Evolutionary conservation across 2,113 vertebrate species (phyloP).

Genomic region (Limanda limanda): DNA sequence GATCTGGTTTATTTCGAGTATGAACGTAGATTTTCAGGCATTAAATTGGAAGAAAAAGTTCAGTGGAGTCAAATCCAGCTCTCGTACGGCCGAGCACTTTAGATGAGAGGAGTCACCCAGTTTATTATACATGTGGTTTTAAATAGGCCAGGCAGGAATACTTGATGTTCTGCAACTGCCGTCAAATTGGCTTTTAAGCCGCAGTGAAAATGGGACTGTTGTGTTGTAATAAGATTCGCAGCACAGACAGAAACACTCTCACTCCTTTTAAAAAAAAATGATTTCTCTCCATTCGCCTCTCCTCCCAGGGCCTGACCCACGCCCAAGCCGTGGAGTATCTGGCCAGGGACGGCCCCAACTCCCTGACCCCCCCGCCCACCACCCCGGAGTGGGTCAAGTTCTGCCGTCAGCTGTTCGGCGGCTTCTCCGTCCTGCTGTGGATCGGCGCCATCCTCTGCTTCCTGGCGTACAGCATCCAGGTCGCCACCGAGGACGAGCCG

Average conservation of each 20-base stretch:
- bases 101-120: conserved; percentile 26
- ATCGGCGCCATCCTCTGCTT: conserved; percentile 93
- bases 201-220: conserved; percentile 46
- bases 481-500: conserved; percentile 88
- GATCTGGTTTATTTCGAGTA: conserved; percentile 8
- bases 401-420: conserved; percentile 94
- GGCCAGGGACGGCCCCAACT: conserved; percentile 88
- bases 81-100: conserved; percentile 16
- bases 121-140: conserved; percentile 55
- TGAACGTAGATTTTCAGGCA: conserved; percentile 14
- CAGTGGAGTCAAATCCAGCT: conserved; percentile 27
- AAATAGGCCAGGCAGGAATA: conserved; percentile 55
- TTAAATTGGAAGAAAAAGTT: conserved; percentile 22
- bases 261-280: background rate
- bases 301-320: conserved; percentile 86
- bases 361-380: conserved; percentile 90
- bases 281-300: background rate
- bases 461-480: conserved; percentile 92
- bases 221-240: conserved; percentile 46
- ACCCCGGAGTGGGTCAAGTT: conserved; percentile 96
- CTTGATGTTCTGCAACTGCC: conserved; percentile 55
- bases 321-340: conserved; percentile 85
- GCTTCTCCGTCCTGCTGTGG: conserved; percentile 95
- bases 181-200: conserved; percentile 58
- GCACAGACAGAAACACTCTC: conserved; percentile 13